phyloP scores from a whole-genome alignment of 2,113 vertebrate species.

The Etheostoma cragini region DNA sequence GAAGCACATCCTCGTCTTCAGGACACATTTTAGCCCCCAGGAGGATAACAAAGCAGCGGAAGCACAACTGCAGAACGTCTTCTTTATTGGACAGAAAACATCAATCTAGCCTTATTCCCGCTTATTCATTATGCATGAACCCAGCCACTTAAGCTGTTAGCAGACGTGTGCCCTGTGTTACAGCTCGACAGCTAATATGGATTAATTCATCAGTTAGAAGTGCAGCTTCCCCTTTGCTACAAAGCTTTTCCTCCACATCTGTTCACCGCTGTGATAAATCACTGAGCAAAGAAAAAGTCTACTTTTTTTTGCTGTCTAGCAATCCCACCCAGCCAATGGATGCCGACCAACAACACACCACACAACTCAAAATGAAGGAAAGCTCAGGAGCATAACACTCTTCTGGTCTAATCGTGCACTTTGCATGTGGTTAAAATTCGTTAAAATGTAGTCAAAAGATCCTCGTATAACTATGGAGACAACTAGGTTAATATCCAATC shows the following conservation, averaged over 20 bases:
- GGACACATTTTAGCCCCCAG: constrained; percentile 6
- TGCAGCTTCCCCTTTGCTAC: neutral
- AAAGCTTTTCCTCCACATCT: constrained; percentile 5
- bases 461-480: too few relatives aligned
- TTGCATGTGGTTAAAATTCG: too few relatives aligned
- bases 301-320: neutral
- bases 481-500: too few relatives aligned
- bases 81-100: constrained; percentile 43
- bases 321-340: neutral
- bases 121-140: constrained; percentile 60
- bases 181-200: constrained; percentile 26
- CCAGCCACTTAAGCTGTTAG: constrained; percentile 48
- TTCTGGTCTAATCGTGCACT: neutral
- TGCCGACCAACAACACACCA: neutral
- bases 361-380: neutral
- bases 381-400: neutral
- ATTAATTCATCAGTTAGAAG: constrained; percentile 47
- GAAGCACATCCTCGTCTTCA: constrained; percentile 7
- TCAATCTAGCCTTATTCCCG: constrained; percentile 37
- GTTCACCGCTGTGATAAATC: constrained; percentile 35
- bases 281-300: constrained; percentile 1
- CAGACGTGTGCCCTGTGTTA: constrained; percentile 26
- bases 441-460: too few relatives aligned
- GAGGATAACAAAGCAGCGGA: neutral
- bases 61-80: neutral